Percentiles rank a stretch among this genome's conserved stretches.
Conservation (phyloP, 2,888 invertebrate species). For the Eugnorisma glareosa region DNA sequence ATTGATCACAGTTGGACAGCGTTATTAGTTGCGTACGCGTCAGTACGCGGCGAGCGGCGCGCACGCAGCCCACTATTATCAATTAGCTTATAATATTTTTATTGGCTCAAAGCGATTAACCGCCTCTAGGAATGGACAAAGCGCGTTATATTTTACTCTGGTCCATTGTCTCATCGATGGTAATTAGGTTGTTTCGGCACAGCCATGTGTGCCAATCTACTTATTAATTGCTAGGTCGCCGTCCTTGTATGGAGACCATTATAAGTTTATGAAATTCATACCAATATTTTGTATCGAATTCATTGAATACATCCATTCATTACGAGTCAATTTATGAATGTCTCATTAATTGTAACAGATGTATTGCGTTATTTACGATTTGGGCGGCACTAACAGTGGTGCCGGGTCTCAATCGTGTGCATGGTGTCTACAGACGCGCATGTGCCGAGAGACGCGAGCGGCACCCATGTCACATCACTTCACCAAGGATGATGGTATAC, state of each 20-base stretch:
- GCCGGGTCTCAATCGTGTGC: constrained; percentile 12
- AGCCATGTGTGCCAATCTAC: constrained; percentile 36
- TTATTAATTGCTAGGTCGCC: constrained; percentile 41
- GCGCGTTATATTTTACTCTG: constrained; percentile 57
- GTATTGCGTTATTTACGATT: background rate
- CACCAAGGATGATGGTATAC: background rate
- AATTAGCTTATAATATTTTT: constrained; percentile 66
- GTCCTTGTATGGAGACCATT: constrained; percentile 44
- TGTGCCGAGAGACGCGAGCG: constrained; percentile 2
- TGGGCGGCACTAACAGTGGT: background rate
- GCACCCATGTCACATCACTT: background rate
- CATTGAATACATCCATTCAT: constrained; percentile 25
- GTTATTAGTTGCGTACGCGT: constrained; percentile 50
- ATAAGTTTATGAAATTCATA: constrained; percentile 47
- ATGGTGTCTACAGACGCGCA: constrained; percentile 19
- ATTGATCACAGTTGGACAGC: constrained; percentile 55
- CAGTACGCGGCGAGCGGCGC: constrained; percentile 40
- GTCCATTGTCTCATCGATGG: constrained; percentile 46
- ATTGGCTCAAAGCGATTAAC: constrained; percentile 63
- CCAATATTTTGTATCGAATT: constrained; percentile 46
- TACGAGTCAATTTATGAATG: constrained; percentile 1
- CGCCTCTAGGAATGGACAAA: constrained; percentile 57
- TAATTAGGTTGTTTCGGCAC: constrained; percentile 49
- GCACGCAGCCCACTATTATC: constrained; percentile 54
- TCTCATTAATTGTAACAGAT: constrained; percentile 14